Conservation (phyloP, 2,113 vertebrate species). For the Emydura subglobosa region DNA sequence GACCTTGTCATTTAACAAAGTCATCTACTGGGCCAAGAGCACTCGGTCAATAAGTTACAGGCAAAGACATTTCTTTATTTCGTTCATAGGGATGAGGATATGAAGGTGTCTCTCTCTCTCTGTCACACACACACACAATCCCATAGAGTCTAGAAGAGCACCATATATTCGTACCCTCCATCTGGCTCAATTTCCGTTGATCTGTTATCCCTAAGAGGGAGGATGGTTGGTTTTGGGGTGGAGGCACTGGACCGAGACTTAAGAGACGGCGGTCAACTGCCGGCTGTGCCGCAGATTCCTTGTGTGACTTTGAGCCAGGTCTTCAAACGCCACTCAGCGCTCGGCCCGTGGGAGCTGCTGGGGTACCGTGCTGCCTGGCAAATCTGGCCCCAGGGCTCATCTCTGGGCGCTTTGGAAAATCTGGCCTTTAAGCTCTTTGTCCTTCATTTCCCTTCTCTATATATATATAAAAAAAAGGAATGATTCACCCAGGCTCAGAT, state of each 20-base stretch:
- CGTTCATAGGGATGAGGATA: background rate
- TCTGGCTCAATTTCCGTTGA: background rate
- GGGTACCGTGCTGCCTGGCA: background rate
- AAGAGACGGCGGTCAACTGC: background rate
- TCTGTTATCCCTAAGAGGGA: background rate
- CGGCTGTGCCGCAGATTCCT: background rate
- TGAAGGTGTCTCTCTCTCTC: background rate
- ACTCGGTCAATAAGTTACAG: background rate
- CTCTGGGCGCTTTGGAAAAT: background rate
- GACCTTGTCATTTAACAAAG: constrained; percentile 66
- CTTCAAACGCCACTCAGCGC: rapidly evolving
- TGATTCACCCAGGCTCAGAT: background rate
- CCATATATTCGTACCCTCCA: background rate
- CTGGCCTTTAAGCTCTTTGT: background rate
- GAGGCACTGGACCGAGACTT: rapidly evolving
- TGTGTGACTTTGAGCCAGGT: background rate
- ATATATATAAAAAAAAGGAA: background rate
- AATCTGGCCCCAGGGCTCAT: background rate
- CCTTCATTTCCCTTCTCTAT: background rate
- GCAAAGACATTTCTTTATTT: background rate
- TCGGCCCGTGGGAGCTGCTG: background rate
- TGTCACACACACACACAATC: background rate
- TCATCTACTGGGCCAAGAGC: constrained; percentile 60
- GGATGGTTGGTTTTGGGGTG: rapidly evolving
- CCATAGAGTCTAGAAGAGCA: rapidly evolving